Evolutionary conservation across 2,797 vertebrate species (phyloP).

Genomic region (Champsocephalus esox): DNA sequence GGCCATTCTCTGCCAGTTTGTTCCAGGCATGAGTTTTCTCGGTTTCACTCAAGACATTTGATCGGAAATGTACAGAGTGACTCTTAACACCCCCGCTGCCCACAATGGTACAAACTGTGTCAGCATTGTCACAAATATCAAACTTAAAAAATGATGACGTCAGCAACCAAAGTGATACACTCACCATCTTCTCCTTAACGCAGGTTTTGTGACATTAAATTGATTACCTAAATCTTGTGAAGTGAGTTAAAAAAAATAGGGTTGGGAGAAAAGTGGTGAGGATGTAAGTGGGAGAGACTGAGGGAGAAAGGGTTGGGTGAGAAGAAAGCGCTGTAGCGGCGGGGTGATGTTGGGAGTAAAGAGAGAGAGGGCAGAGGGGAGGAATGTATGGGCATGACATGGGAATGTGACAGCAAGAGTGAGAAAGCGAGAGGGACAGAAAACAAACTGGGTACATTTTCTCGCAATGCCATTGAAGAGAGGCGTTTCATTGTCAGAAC

Average conservation of each 20-base stretch:
- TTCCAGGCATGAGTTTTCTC: conserved; percentile 72
- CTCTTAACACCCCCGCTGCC: conserved; percentile 68
- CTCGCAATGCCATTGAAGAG: conserved; percentile 83
- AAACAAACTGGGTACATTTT: conserved; percentile 87
- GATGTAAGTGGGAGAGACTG: conserved; percentile 28
- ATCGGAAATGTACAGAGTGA: conserved; percentile 72
- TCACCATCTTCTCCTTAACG: conserved; percentile 36
- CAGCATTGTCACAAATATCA: conserved; percentile 70
- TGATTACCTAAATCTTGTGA: conserved; percentile 20
- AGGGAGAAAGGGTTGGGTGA: conserved; percentile 57
- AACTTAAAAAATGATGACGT: conserved; percentile 41
- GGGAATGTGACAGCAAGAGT: conserved; percentile 87
- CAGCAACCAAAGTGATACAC: conserved; percentile 53
- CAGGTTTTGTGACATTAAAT: conserved; percentile 15
- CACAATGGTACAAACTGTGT: conserved; percentile 67
- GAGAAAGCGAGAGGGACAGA: conserved; percentile 85
- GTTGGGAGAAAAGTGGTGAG: conserved; percentile 44
- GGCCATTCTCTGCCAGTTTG: conserved; percentile 80
- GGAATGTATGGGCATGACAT: conserved; percentile 86
- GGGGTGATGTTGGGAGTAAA: conserved; percentile 73
- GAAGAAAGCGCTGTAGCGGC: conserved; percentile 61
- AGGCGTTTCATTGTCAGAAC: conserved; percentile 89
- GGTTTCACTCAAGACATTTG: conserved; percentile 75
- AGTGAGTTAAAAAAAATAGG: conserved; percentile 1
- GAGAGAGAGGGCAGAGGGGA: conserved; percentile 81